Base-by-base conservation (phyloP, 2,888 invertebrate species). In the Ferdinandea cuprea region DNA sequence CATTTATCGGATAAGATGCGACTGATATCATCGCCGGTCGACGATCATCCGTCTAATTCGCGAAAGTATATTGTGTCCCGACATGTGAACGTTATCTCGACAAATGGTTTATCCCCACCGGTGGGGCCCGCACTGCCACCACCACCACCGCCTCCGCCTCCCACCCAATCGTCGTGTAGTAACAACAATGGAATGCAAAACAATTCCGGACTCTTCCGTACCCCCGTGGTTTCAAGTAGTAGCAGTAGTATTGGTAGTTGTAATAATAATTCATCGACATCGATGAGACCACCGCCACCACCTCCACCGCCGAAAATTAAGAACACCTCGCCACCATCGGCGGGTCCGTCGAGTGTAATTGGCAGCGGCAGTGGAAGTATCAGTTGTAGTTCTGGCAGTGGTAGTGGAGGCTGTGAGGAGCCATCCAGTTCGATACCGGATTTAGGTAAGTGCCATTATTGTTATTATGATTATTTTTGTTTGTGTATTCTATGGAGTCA, bases 391-490 rank as follows among this genome's bases (percentile, higher is more conserved):
- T 54, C 74, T n/a, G n/a, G n/a, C 37, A 59, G 59, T 61, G 76
- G 56, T 61, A 66, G 79, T 76, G 88, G 90, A 85, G 92, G 87
- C 85, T 92, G 94, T 90, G 96, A 96, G 91, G 96, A 96, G 90
- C 96, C 96, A 9, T 95, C 96, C 86, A 96, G 96, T 92, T 96
- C 96, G 87, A 96, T 96, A 91, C 96, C 96, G 86, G 96, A 96
- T 93, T 93, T 96, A 92, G 96, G 96, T 96, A 90, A 95, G 95
- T 92, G 28, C 8, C 15, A 35, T 4, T 11, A 25, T 21, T 19
- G 7, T 30, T 25, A 1, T 48, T 21, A 25, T 8, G 19, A 3
- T 17, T 19, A 19, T 46, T 4, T 9, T 19, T 37, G 2, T 9
- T 7, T n/a, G 37, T 37, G 7, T 3, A 37, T 37, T 32, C 13